Base-by-base conservation (phyloP, 2,113 vertebrate species). In the Neomonachus schauinslandi region DNA sequence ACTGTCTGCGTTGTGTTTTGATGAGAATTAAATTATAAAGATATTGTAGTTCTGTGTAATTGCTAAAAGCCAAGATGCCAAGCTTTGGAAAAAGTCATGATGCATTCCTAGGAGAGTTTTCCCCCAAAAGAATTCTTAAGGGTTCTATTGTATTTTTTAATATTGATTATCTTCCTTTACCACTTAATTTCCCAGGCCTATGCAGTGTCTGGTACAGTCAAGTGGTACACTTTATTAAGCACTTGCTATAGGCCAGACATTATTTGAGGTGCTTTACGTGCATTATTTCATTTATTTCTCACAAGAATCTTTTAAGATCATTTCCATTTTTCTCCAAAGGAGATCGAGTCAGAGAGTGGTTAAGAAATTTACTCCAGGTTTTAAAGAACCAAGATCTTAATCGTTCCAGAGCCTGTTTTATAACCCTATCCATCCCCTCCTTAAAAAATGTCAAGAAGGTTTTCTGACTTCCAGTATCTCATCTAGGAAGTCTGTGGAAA, bases 21-120 rank as follows among this genome's bases (percentile, higher is more conserved):
- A 94, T 55, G 46, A 21, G 69, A 90, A 95, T 96, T 76, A 94
- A 94, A 72, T 12, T n/a, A 77, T 71, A 82, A 95, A 94, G 63
- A 69, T 89, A 74, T 49, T 93, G 69, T 14, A 57, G 55, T 51
- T 26, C 69, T 76, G 4, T 94, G 94, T 94, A 55, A 51, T 94
- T 96, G 96, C 92, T 72, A 95, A 96, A 31, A 81, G 71, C 74
- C 53, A 67, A 96, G 88, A 96, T 51, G 72, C 61, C 87, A 49
- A 79, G 59, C 72, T 96, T 89, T 89, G 53, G 31, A n/a, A 90
- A 24, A 10, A 0, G 28, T 36, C 55, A 77, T 91, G 55, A 65
- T 84, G n/a, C 11, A 39, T 59, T 59, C n/a, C n/a, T 14, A 81
- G 79, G 19, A 95, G 28, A 11, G 11, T 92, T 97, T 98, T 89